Evolutionary conservation across 2,888 invertebrate species (phyloP).

Genomic region (Scelioninae gen. 1): DNA sequence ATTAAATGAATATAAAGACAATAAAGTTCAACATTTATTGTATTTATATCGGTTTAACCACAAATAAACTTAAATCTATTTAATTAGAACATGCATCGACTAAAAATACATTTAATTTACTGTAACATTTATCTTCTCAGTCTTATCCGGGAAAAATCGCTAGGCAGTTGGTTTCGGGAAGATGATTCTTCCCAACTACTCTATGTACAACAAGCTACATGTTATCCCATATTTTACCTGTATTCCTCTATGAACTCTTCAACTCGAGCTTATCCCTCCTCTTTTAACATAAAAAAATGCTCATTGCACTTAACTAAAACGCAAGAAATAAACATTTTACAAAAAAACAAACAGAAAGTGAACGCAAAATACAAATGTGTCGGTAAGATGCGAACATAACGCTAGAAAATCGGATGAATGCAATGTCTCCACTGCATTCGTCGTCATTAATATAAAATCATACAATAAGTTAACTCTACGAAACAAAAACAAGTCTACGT

Average conservation of each 20-base stretch:
- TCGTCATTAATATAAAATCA: slow-evolving; percentile 27
- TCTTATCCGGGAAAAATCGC: slow-evolving; percentile 53
- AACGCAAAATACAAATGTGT: slow-evolving; percentile 52
- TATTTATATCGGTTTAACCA: not conserved
- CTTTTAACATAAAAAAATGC: slow-evolving; percentile 18
- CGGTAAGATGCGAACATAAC: slow-evolving; percentile 63
- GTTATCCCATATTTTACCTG: slow-evolving; percentile 43
- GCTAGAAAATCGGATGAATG: slow-evolving; percentile 29
- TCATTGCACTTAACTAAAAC: slow-evolving; percentile 37
- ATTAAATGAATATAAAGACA: not conserved
- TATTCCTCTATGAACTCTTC: slow-evolving; percentile 31
- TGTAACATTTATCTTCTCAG: slow-evolving; percentile 51
- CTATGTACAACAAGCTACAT: slow-evolving; percentile 44
- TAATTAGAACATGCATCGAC: slow-evolving; percentile 36
- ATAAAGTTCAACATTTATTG: not conserved
- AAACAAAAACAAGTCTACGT: slow-evolving; percentile 63
- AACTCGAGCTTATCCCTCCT: slow-evolving; percentile 21
- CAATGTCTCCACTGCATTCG: slow-evolving; percentile 19
- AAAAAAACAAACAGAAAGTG: slow-evolving; percentile 52
- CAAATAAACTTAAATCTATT: slow-evolving; percentile 6
- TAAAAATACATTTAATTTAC: slow-evolving; percentile 22
- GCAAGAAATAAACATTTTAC: slow-evolving; percentile 55
- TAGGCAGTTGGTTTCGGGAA: slow-evolving; percentile 41
- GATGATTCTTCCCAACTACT: slow-evolving; percentile 23
- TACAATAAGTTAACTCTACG: slow-evolving; percentile 31